Base-by-base conservation (phyloP, 1,140 invertebrate genomes). In the Drosophila ironensis region DNA sequence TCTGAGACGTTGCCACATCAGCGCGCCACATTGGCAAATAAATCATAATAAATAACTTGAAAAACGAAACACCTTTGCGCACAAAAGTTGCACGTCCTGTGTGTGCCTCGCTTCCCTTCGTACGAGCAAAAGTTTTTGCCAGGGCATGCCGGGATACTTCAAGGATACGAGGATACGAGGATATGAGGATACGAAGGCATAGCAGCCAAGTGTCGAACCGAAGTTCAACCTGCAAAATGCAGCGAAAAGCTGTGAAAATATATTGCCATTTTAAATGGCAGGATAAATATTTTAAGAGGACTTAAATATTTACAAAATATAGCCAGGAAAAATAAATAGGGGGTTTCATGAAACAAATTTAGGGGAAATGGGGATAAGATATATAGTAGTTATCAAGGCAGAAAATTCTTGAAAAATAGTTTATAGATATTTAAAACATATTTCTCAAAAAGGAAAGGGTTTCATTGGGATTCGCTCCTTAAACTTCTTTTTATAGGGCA, bases 21-120 rank as follows among this genome's bases (percentile, higher is more conserved):
- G 69, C 60, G 76, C 51, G 51, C 75, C 76, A 87, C 81, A 87
- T 87, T 87, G 78, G 81, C 81, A 86, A 86, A 86, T 86, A 86
- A 86, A 86, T 86, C 81, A 86, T 86, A 86, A 86, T 86, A 86
- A 86, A 86, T 86, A 86, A 86, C 81, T 86, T 86, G 82, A 86
- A 82, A 82, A 86, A 77, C 75, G 76, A 87, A 87, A 86, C 81
- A 86, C 81, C 81, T 87, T 87, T 69, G 54, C 80, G 61, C 80
- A 86, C 70, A 87, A 86, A 86, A 86, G 74, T 86, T 86, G 59
- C 54, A 78, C 80, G 80, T 78, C 30, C 64, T 59, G 69, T 33
- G 69, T 33, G 11, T 63, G 42, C 33, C 30, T 35, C 48, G 57
- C 28, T 28, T 30, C 44, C 41, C 20, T 5, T 3, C 56, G 41